A percentile compares a stretch with the other conserved stretches of the same genome.
Evolutionary conservation across 2,888 invertebrate genomes (phyloP).

Genomic region (Orthosia gracilis): DNA sequence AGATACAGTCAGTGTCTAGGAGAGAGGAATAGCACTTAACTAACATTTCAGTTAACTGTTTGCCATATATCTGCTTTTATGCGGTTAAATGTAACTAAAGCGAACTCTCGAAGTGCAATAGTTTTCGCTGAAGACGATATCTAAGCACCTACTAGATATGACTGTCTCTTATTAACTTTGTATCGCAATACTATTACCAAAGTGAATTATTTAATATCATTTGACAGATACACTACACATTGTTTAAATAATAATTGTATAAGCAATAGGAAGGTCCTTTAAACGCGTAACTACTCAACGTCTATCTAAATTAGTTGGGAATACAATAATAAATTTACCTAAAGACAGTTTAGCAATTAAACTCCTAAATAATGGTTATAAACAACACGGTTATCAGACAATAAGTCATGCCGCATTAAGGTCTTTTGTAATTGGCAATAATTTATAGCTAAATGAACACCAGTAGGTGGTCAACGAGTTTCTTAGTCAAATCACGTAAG

Average conservation of each 20-base stretch:
- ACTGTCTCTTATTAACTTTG: not conserved
- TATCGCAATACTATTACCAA: constrained; percentile 9
- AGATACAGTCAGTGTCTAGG: too few species aligned
- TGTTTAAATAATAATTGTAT: not conserved
- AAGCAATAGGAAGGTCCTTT: not conserved
- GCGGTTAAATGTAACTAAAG: too few species aligned
- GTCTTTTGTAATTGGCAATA: constrained; percentile 12
- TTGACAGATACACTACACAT: not conserved
- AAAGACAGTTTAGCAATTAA: not conserved
- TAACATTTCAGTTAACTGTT: too few species aligned
- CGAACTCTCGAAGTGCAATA: not conserved
- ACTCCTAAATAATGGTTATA: constrained; percentile 5
- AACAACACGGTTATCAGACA: not conserved
- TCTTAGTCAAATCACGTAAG: constrained; percentile 15
- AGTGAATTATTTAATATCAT: not conserved
- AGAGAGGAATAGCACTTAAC: too few species aligned
- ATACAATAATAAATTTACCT: not conserved
- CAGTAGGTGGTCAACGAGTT: constrained; percentile 9
- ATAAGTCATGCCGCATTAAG: constrained; percentile 10
- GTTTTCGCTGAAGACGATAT: not conserved
- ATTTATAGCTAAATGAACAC: constrained; percentile 1
- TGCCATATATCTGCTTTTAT: too few species aligned
- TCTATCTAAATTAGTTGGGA: not conserved
- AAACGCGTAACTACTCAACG: not conserved
- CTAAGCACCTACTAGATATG: not conserved